phyloP scores from a whole-genome alignment of 2,797 vertebrate species.

The Gymnocypris eckloni region DNA sequence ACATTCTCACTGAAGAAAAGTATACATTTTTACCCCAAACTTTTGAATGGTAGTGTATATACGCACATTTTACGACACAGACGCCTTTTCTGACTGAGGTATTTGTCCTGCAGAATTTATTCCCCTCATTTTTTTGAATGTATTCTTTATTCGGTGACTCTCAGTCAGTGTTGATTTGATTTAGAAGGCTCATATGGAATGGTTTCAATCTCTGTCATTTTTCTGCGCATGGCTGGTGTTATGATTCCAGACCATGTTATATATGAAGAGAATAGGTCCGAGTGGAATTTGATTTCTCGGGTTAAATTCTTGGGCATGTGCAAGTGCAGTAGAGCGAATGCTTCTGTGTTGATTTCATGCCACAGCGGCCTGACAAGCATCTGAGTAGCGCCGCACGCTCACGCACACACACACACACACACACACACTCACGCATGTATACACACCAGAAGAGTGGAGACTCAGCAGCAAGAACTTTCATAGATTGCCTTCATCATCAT shows the following conservation, averaged over 20 bases:
- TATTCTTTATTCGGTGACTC: slow-evolving; percentile 17
- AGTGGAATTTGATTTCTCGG: slow-evolving; percentile 49
- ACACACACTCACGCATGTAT: background rate
- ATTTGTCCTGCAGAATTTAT: slow-evolving; percentile 15
- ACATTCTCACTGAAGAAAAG: background rate
- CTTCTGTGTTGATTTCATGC: slow-evolving; percentile 62
- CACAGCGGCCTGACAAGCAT: slow-evolving; percentile 63
- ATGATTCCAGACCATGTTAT: slow-evolving; percentile 48
- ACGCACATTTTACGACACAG: background rate
- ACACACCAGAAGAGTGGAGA: slow-evolving; percentile 66
- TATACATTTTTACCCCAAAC: background rate
- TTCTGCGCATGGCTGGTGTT: slow-evolving; percentile 27
- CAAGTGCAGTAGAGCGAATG: slow-evolving; percentile 51
- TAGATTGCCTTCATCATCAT: slow-evolving; percentile 71
- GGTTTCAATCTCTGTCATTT: slow-evolving; percentile 30
- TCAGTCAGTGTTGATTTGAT: slow-evolving; percentile 11
- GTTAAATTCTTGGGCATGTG: slow-evolving; percentile 49
- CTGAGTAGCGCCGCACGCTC: slow-evolving; percentile 48
- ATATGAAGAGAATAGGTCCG: slow-evolving; percentile 36
- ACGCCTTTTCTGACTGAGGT: background rate
- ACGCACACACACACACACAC: slow-evolving; percentile 6
- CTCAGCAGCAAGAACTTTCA: slow-evolving; percentile 66
- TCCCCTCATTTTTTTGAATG: background rate
- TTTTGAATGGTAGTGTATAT: background rate
- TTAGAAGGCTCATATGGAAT: slow-evolving; percentile 17